A percentile compares a stretch with the other conserved stretches of the same genome.
These are phyloP conservation scores for Prunella fulvescens DNA, from an alignment of 2,113 vertebrate species.

Conservation along the genomic window DNA sequence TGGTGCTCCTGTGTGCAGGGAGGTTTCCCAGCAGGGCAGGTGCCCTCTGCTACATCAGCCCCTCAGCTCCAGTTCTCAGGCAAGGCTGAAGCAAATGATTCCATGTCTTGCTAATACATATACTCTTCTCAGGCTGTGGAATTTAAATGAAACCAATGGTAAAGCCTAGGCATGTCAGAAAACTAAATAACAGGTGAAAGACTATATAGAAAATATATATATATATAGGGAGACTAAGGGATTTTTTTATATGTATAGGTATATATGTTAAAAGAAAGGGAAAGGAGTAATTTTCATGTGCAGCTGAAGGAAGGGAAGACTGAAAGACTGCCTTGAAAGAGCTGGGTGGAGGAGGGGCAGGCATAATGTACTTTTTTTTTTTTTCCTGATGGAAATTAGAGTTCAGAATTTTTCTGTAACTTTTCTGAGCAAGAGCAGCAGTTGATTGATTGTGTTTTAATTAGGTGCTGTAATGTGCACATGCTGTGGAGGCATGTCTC, in stretches of 20 bases:
- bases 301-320: not conserved
- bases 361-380: not conserved
- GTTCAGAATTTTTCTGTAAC: not conserved
- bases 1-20: not conserved
- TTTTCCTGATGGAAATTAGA: not conserved
- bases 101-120: not conserved
- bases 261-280: not conserved
- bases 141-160: not conserved
- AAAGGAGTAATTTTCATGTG: not conserved
- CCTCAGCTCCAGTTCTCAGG: not conserved
- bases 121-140: not conserved
- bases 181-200: not conserved
- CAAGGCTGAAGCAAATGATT: not conserved
- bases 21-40: not conserved
- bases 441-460: slow-evolving; percentile 24
- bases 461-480: not conserved
- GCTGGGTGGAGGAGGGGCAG: not conserved
- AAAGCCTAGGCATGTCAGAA: not conserved
- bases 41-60: accelerated
- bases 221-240: not conserved
- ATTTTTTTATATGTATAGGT: not conserved
- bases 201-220: not conserved
- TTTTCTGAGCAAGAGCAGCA: not conserved
- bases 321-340: not conserved
- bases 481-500: not conserved